Conservation (phyloP, 2,797 vertebrate species). For the Pangasius krempfi region DNA sequence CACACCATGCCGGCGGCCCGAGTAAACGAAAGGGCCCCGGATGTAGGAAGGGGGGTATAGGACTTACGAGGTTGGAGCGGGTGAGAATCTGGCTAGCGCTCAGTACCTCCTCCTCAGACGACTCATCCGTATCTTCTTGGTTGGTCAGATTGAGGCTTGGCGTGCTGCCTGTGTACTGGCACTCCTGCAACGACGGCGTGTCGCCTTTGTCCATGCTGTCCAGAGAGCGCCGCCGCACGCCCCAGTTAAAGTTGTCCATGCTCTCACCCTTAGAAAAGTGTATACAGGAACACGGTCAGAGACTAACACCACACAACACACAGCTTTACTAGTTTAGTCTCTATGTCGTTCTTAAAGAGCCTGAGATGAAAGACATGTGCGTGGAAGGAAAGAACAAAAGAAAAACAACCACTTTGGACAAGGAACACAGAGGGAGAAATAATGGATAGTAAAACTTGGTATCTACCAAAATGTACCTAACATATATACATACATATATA, state of each 20-base stretch:
- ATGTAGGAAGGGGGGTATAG: conserved; percentile 69
- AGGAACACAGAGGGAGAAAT: background rate
- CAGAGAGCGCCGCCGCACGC: conserved; percentile 93
- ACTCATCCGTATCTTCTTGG: conserved; percentile 98
- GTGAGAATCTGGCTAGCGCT: conserved; percentile 96
- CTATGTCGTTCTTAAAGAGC: background rate
- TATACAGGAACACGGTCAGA: background rate
- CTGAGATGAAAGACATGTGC: background rate
- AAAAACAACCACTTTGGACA: background rate
- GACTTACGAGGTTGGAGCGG: conserved; percentile 88
- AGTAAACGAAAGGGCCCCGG: conserved; percentile 61
- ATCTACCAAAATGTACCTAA: too few species aligned
- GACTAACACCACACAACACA: background rate
- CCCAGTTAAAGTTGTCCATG: conserved; percentile 99
- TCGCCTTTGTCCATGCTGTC: conserved; percentile 99
- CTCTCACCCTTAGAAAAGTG: conserved; percentile 87
- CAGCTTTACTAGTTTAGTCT: background rate
- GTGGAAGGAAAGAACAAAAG: background rate
- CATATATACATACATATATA: background rate
- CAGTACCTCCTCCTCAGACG: conserved; percentile 97
- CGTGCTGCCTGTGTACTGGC: conserved; percentile 92
- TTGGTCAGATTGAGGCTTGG: conserved; percentile 97
- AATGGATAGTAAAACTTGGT: background rate
- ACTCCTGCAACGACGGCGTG: conserved; percentile 94
- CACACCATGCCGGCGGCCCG: conserved; percentile 74